Base-by-base conservation (phyloP, 1,140 invertebrate genomes). In the Formica selysi region DNA sequence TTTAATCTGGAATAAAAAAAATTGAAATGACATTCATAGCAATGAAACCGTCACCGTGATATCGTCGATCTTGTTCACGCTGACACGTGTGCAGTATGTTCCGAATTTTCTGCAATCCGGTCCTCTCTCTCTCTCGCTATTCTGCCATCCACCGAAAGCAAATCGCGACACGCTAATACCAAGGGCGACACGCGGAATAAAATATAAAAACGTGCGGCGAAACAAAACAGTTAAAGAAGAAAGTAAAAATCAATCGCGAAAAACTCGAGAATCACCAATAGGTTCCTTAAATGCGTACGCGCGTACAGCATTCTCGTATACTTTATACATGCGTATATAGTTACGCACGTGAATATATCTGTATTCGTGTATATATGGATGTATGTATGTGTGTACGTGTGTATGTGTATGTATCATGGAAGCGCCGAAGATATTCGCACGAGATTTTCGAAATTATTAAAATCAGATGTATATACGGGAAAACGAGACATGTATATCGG, bases 241-340 rank as follows among this genome's bases (percentile, higher is more conserved):
- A 62, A 26, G 51, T 65, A 65, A 78, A 32, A 85, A 83, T 65
- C 32, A 26, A 78, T 64, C 74, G 67, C 29, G 19, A 62, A 57
- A n/a, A 85, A 85, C 13, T 78, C 19, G 81, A 79, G 44, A 61
- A 78, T 85, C 44, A 32, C 19, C 48, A 85, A 83, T 54, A 73
- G 36, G 8, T 61, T 83, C 48, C 38, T 61, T 85, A 85, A 78
- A 85, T 85, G 73, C 51, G 61, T 78, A 78, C 51, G 88, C 70
- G 80, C 64, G 76, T 51, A 51, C 64, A 68, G 89, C 57, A 86
- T 59, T 80, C 65, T 90, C 89, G 88, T 90, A 90, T 90, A 90
- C 89, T 79, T 90, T 62, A 29, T 83, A 90, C 85, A 70, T 80
- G 87, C 86, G 67, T 54, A 22, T 87, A 67, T 84, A 90, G 51